These are phyloP conservation scores for Papilio protenor DNA, from an alignment of 2,888 invertebrate species.

Conservation along the genomic window DNA sequence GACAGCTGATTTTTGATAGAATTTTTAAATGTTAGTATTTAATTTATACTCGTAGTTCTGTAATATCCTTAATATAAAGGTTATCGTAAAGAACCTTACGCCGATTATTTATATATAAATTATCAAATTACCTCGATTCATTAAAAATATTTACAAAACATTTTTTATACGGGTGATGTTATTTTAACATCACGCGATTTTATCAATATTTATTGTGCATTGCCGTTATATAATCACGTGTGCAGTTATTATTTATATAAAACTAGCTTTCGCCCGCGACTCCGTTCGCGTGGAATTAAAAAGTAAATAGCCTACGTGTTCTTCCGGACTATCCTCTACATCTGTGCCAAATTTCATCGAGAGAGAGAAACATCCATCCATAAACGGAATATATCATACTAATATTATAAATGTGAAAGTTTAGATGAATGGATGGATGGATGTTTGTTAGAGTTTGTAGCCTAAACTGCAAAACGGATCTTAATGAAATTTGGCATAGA, in stretches of 20 bases:
- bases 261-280: neutral
- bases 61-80: neutral
- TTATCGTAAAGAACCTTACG: neutral
- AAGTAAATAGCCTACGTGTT: too few species aligned
- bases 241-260: neutral
- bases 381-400: too few species aligned
- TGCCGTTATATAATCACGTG: neutral
- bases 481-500: too few species aligned
- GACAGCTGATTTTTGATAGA: too few species aligned
- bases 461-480: too few species aligned
- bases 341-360: too few species aligned
- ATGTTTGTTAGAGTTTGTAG: too few species aligned
- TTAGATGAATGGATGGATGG: too few species aligned
- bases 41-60: neutral
- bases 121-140: neutral
- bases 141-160: conserved; percentile 9
- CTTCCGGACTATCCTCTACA: too few species aligned
- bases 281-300: too few species aligned
- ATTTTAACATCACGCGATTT: neutral
- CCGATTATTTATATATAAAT: neutral
- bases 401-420: too few species aligned
- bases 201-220: neutral
- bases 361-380: too few species aligned
- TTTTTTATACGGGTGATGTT: conserved; percentile 3
- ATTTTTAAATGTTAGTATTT: neutral